A percentile compares a stretch with the other conserved stretches of the same genome.
These are phyloP conservation scores for Drosophila pachea DNA, from an alignment of 1,140 invertebrate species.

Conservation along the genomic window DNA sequence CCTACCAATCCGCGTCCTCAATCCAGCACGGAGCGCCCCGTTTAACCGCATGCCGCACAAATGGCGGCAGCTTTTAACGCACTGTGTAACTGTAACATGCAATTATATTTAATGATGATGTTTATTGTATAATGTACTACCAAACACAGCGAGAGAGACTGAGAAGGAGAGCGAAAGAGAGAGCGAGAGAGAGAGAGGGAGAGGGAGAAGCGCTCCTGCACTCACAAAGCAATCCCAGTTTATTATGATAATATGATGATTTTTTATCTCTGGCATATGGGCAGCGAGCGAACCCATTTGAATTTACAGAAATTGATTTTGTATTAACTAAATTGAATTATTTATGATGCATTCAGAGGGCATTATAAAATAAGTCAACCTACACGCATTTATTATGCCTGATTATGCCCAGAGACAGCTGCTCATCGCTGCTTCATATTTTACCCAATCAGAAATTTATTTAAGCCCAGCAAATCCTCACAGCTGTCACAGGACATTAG, in stretches of 20 bases:
- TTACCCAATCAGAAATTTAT: slow-evolving; percentile 41
- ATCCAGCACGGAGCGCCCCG: neutral
- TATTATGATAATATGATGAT: slow-evolving; percentile 54
- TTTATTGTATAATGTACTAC: slow-evolving; percentile 61
- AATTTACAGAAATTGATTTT: slow-evolving; percentile 69
- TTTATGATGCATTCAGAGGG: slow-evolving; percentile 58
- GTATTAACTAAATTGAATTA: slow-evolving; percentile 74
- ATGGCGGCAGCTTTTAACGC: slow-evolving; percentile 41
- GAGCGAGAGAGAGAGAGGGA: slow-evolving; percentile 17
- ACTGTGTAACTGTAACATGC: slow-evolving; percentile 70
- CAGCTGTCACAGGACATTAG: slow-evolving; percentile 31
- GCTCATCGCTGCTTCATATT: slow-evolving; percentile 30
- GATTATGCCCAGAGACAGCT: slow-evolving; percentile 46
- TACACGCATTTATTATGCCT: slow-evolving; percentile 35
- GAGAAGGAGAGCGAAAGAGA: slow-evolving; percentile 13
- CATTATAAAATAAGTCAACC: slow-evolving; percentile 56
- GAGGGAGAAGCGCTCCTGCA: slow-evolving; percentile 18
- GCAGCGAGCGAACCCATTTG: slow-evolving; percentile 29
- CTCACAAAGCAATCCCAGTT: slow-evolving; percentile 17
- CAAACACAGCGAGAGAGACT: slow-evolving; percentile 28
- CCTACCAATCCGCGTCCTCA: slow-evolving; percentile 28
- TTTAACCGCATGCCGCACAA: slow-evolving; percentile 29
- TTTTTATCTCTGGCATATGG: slow-evolving; percentile 43
- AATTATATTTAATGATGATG: slow-evolving; percentile 77
- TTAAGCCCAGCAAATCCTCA: slow-evolving; percentile 40